Evolutionary conservation across 2,888 invertebrate genomes (phyloP), one percentile per base, ranked within the genome.

Genomic region (Blastobasis adustella): DNA sequence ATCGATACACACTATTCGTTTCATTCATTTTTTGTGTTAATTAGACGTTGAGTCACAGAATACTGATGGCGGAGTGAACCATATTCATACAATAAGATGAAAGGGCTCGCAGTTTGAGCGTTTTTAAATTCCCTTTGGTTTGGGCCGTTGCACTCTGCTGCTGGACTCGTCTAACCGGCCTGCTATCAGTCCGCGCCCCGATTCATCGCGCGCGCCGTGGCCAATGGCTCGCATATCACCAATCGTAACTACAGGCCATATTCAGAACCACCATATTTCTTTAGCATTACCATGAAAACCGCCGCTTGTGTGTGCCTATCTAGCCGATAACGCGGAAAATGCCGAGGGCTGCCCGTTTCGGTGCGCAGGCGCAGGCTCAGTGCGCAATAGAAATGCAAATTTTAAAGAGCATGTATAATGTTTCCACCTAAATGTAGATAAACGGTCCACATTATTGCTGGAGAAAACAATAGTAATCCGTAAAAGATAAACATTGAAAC

Each of bases 121-220:
- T 79, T 84, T 86, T 82, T 80, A 86, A 82, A 83, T 79, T 82
- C 81, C 80, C 82, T 83, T 76, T 71, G 75, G 85, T 83, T 87
- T 87, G 86, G 88, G 87, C 79, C 85, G 76, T 86, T 88, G 88
- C 87, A 86, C 88, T 82, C 84, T 60, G 68, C 72, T 69, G 73
- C 42, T 9, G 76, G 85, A 87, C 87, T 79, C 79, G 87, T 87
- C 76, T 81, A 85, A 88, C 88, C 88, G 88, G 87, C 82, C 87
- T 75, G 67, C 82, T 87, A 88, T 88, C 87, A 82, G 86, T 73
- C 71, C 76, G 73, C 73, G 72, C 76, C 71, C 72, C 85, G 85
- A 86, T 82, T 81, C 86, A 87, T 87, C 86, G 83, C 77, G 69
- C 76, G 67, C 67, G 72, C 76, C 73, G 70, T 73, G 71, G 70